A percentile compares a stretch with the other conserved stretches of the same genome.
Conservation (phyloP, 2,113 vertebrate genomes). For the Trematocara zebra region DNA sequence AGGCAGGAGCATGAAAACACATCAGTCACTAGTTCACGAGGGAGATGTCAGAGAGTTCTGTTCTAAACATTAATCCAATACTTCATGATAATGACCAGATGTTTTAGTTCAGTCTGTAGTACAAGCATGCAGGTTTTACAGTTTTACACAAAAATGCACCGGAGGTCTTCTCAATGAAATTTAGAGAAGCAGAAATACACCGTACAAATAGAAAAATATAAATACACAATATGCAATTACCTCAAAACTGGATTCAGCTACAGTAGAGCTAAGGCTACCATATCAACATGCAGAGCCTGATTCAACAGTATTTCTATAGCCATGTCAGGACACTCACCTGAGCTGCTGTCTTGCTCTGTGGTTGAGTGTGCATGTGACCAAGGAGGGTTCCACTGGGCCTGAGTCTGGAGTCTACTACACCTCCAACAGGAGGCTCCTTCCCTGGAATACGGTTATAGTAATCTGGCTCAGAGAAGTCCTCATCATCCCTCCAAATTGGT, state of each 20-base stretch:
- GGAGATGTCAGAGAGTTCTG: neutral
- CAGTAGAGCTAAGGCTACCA: neutral
- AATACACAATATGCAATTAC: neutral
- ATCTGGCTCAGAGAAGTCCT: conserved; percentile 74
- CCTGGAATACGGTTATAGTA: conserved; percentile 98
- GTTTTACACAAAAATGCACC: neutral
- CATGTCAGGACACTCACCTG: conserved; percentile 66
- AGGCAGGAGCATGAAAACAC: neutral
- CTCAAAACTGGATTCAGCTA: neutral
- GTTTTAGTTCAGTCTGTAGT: neutral
- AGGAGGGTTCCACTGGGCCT: conserved; percentile 31
- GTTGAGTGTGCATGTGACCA: conserved; percentile 71
- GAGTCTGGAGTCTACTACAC: conserved; percentile 86
- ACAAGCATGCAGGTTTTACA: neutral
- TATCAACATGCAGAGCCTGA: neutral
- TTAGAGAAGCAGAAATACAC: neutral
- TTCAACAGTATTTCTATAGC: neutral
- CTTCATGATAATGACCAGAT: neutral
- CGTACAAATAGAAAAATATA: neutral
- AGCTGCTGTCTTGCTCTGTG: conserved; percentile 42
- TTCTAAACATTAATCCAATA: neutral
- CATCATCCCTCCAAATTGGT: conserved; percentile 82
- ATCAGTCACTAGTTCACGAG: neutral
- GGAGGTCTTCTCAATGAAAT: neutral
- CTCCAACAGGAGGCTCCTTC: conserved; percentile 88